Percentiles rank a stretch among this genome's conserved stretches.
These are phyloP conservation scores for Catalaphyllia jardinei DNA, from an alignment of 64 coral and sea anemone genomes.

Conservation along the genomic window DNA sequence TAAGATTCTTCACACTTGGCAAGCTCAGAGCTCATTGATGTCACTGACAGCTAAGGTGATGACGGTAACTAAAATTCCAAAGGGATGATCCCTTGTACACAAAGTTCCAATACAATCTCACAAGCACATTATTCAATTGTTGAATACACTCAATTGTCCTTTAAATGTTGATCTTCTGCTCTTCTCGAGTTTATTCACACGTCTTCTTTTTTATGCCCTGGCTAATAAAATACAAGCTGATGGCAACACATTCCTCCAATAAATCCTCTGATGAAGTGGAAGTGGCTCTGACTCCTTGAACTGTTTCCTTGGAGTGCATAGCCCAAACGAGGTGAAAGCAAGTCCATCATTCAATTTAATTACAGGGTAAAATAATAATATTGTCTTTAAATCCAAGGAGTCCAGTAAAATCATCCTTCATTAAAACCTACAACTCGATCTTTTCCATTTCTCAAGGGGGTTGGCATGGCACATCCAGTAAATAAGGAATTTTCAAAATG, in stretches of 20 bases:
- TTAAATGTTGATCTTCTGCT: not conserved
- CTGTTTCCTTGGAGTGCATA: not conserved
- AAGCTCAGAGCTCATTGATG: not conserved
- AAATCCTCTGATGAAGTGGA: constrained; percentile 4
- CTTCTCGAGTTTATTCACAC: not conserved
- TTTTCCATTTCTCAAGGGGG: not conserved
- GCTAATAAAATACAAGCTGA: constrained; percentile 50
- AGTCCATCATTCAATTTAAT: constrained; percentile 13
- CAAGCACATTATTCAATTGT: not conserved
- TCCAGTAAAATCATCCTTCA: not conserved
- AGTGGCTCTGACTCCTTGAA: constrained; percentile 31
- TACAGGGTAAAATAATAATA: constrained; percentile 1
- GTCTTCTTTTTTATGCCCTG: constrained; percentile 24
- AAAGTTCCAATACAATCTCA: not conserved
- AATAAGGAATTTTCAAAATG: not conserved
- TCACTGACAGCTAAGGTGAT: not conserved
- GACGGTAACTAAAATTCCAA: not conserved
- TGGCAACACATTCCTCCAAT: constrained; percentile 29
- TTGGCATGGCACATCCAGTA: not conserved
- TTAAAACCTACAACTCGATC: not conserved
- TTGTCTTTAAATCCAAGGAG: not conserved
- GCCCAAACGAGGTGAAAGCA: constrained; percentile 12
- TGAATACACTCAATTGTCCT: not conserved
- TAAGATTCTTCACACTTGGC: not conserved
- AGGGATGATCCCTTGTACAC: not conserved